phyloP scores from a whole-genome alignment of 2,113 vertebrate species.

The Nothobranchius furzeri region DNA sequence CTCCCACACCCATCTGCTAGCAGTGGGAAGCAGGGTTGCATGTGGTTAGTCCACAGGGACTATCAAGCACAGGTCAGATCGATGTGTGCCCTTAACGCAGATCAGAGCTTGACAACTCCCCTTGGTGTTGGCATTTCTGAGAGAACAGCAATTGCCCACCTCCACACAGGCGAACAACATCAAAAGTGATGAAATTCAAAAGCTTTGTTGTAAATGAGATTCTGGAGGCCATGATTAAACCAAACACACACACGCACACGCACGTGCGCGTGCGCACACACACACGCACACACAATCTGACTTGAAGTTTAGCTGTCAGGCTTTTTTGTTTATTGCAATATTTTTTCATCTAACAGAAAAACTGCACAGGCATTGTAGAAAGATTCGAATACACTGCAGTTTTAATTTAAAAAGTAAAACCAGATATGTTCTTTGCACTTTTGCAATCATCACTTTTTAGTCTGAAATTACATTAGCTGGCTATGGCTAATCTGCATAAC shows the following conservation, averaged over 20 bases:
- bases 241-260: not conserved
- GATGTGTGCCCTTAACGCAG: conserved; percentile 60
- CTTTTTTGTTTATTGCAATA: not conserved
- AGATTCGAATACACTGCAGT: not conserved
- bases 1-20: conserved; percentile 57
- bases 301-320: not conserved
- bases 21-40: conserved; percentile 57
- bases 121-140: conserved; percentile 69
- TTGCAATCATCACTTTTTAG: no score
- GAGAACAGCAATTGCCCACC: conserved; percentile 65
- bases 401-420: no score
- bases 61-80: conserved; percentile 56
- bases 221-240: conserved; percentile 32
- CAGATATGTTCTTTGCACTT: not conserved
- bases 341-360: not conserved
- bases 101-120: conserved; percentile 75
- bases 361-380: not conserved
- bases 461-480: no score
- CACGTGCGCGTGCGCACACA: not conserved
- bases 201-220: conserved; percentile 51
- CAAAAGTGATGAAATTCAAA: conserved; percentile 43
- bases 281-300: no score
- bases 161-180: conserved; percentile 64
- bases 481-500: no score
- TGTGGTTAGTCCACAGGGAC: conserved; percentile 59